Base-by-base conservation (phyloP, 92 coral and sea anemone species). In the Bergia puertoricense region DNA sequence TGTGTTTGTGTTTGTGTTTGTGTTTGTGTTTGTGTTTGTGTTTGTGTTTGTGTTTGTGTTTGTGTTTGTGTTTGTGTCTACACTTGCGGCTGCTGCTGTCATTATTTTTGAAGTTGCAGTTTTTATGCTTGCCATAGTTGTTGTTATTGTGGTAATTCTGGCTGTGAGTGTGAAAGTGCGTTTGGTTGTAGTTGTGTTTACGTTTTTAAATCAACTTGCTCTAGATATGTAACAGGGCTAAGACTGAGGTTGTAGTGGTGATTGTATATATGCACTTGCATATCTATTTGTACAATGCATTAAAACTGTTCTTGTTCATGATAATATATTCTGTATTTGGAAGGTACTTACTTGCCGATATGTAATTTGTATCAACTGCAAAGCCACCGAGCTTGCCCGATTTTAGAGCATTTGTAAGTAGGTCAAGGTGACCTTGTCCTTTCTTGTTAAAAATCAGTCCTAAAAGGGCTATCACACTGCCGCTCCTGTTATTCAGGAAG, bases 401-500 rank as follows among this genome's bases (percentile, higher is more conserved):
- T 9, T 85, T 88, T 36, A 95, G 89, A 22, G 94, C 92, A 8
- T 44, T 36, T 38, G 94, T 91, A 9, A 95, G 90, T 51, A 76
- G 86, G 76, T 93, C 91, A 10, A 95, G 93, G 82, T 95, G 94
- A 46, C 93, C 94, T 79, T 78, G 86, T 68, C 93, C 92, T 23
- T 65, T 84, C 51, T 82, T 89, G 43, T 85, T 75, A 66, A 95
- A 95, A 48, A 95, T 94, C 30, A 95, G 54, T 0, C 98, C 98
- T 74, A 95, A 68, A 16, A 93, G 89, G 6, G 96, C 94, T 36
- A 95, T 93, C 3, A 95, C 93, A 54, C 98, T 95, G 42, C 98
- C 98, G 51, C 92, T 95, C 50, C 98, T 95, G 79, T 39, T n/a
- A 5, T 16, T 4, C n/a, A 75, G 23, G 5, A 75, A 41, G 2